Conservation (phyloP, 2,113 vertebrate genomes). For the Nesogale talazaci region DNA sequence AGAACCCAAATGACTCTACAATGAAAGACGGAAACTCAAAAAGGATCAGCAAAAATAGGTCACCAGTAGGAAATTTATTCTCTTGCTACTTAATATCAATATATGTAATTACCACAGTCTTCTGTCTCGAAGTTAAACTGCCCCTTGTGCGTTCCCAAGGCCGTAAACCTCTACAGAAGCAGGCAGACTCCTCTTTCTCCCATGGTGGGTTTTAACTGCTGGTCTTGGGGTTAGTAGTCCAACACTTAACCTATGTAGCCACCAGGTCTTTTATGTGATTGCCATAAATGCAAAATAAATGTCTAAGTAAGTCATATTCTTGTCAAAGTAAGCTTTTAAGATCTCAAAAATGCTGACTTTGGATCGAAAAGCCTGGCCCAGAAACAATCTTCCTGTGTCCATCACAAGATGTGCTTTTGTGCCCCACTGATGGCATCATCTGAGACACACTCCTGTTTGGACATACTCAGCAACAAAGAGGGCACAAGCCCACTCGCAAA, state of each 20-base stretch:
- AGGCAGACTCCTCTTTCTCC: no score
- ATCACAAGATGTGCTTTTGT: neutral
- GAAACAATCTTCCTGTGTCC: neutral
- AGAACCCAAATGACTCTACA: neutral
- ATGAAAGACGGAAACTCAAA: neutral
- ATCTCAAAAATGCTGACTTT: constrained; percentile 48
- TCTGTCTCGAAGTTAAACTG: no score
- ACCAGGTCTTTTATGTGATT: neutral
- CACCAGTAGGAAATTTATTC: constrained; percentile 11
- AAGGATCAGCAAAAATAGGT: neutral
- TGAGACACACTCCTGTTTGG: neutral
- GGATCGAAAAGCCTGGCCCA: neutral
- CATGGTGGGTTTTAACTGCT: no score
- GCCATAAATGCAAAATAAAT: neutral
- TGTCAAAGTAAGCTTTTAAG: neutral
- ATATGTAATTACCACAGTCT: neutral
- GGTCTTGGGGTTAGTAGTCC: no score
- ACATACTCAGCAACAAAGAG: constrained; percentile 35
- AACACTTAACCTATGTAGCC: neutral
- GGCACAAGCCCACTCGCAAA: constrained; percentile 27
- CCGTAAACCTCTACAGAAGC: no score
- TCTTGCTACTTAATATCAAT: neutral
- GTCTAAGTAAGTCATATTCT: neutral
- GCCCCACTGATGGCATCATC: neutral
- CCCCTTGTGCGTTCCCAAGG: no score